Percentiles rank a stretch among this genome's conserved stretches.
Evolutionary conservation across 2,113 vertebrate genomes (phyloP).

Genomic region (Nymphicus hollandicus): DNA sequence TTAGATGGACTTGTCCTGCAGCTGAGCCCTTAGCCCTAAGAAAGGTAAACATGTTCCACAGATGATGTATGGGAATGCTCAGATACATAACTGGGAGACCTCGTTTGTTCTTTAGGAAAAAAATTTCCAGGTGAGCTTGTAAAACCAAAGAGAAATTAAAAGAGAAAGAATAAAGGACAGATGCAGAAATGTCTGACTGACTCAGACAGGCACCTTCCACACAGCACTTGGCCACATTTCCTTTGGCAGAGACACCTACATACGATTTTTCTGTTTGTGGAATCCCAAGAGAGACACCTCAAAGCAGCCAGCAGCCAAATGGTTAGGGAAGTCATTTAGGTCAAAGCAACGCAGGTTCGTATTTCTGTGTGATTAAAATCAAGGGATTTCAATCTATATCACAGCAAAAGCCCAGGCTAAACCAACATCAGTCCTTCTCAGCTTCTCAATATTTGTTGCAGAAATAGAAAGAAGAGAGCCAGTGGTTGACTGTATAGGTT

Average conservation of each 20-base stretch:
- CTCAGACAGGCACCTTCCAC: neutral
- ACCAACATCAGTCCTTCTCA: neutral
- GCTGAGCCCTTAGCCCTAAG: neutral
- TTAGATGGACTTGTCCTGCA: neutral
- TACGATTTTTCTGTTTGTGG: neutral
- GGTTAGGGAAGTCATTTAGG: neutral
- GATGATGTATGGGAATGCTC: neutral
- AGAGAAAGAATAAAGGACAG: neutral
- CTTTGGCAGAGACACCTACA: neutral
- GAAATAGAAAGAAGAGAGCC: neutral
- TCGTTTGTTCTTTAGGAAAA: neutral
- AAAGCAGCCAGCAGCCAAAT: neutral
- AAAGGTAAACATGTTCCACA: neutral
- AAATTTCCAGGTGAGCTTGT: neutral
- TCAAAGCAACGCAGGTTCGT: neutral
- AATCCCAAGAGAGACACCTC: neutral
- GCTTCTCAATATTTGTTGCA: neutral
- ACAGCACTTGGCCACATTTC: neutral
- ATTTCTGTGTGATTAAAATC: neutral
- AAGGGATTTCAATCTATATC: neutral
- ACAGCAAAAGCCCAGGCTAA: neutral
- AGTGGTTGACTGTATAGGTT: neutral
- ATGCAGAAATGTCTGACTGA: neutral
- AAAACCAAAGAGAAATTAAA: neutral
- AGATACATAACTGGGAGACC: neutral